Evolutionary conservation across 2,888 invertebrate genomes (phyloP).

Genomic region (Eurois occulta): DNA sequence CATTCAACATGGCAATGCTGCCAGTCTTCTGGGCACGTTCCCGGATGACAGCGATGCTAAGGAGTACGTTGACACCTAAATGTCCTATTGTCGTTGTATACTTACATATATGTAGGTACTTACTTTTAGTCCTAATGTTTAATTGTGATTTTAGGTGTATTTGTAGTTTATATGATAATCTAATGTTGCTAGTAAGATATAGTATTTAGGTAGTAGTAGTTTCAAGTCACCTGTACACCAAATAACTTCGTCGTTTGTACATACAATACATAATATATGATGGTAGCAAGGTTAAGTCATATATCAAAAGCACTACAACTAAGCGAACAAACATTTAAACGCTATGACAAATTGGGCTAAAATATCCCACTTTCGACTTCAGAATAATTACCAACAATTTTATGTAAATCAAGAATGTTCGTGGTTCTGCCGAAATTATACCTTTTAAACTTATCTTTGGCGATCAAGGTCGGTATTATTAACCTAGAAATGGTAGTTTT

Average conservation of each 20-base stretch:
- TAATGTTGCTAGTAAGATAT: too few species aligned
- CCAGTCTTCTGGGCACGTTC: too few species aligned
- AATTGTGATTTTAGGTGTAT: too few species aligned
- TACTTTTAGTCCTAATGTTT: too few species aligned
- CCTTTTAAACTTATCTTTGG: conserved; percentile 23
- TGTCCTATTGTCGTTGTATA: too few species aligned
- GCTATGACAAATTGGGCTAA: conserved; percentile 22
- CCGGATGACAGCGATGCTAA: too few species aligned
- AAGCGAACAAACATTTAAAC: conserved; percentile 20
- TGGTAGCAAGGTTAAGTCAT: conserved; percentile 5
- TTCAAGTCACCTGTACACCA: neutral
- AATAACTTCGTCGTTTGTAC: neutral
- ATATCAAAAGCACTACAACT: neutral
- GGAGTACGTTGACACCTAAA: too few species aligned
- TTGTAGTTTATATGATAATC: too few species aligned
- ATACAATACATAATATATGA: neutral
- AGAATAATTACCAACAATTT: conserved; percentile 27
- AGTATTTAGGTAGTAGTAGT: neutral
- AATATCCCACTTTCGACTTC: neutral
- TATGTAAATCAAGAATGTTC: conserved; percentile 39
- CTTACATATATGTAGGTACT: too few species aligned
- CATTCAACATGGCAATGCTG: too few species aligned
- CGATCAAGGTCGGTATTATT: conserved; percentile 11
- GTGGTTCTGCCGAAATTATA: conserved; percentile 7
- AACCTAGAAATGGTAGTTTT: neutral